Base-by-base conservation (phyloP, 2,113 vertebrate genomes). In the Sclerurus mexicanus region DNA sequence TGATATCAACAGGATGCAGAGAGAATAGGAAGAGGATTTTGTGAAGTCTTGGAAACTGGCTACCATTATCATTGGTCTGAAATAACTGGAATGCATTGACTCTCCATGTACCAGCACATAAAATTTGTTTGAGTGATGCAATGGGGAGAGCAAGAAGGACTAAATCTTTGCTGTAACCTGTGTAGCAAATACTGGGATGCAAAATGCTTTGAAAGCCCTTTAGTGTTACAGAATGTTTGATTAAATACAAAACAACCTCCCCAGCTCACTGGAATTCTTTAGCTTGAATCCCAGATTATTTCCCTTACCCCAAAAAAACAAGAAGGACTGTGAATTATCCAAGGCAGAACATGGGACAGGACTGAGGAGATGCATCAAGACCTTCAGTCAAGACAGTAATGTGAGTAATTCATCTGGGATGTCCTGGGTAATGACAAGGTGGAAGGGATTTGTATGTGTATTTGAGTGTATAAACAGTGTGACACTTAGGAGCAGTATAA, bases 341-440 rank as follows among this genome's bases (percentile, higher is more conserved):
- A 86, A 76, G 40, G 55, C 58, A 85, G 93, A 96, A 37, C 73
- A 75, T 18, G 28, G 6, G 15, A 81, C 91, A 14, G 87, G 79
- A 59, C 74, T 67, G 68, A 96, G 88, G 56, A 96, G 42, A 27
- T 97, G 95, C 56, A 67, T 25, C 42, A 84, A 95, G 78, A 71
- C 5, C 59, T 94, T 97, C 85, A 37, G 42, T 60, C 39, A 77
- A 52, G 25, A 93, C 24, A 30, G 10, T 40, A 73, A 96, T 28
- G 97, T 97, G 56, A 93, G 97, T 96, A 71, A 86, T 75, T 67
- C 7, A 53, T 91, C 63, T 66, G 73, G 25, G 52, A 85, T 64
- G 22, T n/a, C 28, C 42, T 71, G 33, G 27, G 22, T 75, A 85
- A 79, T 6, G 7, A 72, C 28, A 40, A 73, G 35, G 28, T 20